Percentiles rank a stretch among this genome's conserved stretches.
Evolutionary conservation across 2,797 vertebrate species (phyloP).

Genomic region (Eleutherodactylus coqui): DNA sequence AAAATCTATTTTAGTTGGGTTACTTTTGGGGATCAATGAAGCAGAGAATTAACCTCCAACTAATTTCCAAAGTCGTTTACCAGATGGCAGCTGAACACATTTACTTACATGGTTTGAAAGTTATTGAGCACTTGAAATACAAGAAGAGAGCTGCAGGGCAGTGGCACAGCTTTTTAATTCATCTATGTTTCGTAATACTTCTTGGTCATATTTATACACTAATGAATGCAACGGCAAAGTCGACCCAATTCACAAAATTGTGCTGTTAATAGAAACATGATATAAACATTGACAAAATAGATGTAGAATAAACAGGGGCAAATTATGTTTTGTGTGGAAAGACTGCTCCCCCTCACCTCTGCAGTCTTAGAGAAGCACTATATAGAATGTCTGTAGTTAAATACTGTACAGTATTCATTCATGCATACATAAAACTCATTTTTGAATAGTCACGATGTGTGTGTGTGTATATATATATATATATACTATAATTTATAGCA

Average conservation of each 20-base stretch:
- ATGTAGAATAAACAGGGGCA: background rate
- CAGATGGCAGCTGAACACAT: conserved; percentile 67
- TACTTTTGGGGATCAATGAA: conserved; percentile 74
- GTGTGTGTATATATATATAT: no score
- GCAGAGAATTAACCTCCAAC: conserved; percentile 80
- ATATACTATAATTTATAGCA: no score
- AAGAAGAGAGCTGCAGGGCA: conserved; percentile 58
- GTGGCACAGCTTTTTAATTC: conserved; percentile 50
- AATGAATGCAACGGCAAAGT: conserved; percentile 16
- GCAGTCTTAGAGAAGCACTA: background rate
- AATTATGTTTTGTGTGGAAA: background rate
- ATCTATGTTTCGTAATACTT: conserved; percentile 13
- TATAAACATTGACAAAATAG: background rate
- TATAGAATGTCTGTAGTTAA: background rate
- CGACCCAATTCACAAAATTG: background rate
- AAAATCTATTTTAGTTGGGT: conserved; percentile 78
- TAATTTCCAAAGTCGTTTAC: conserved; percentile 78
- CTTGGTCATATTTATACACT: conserved; percentile 32
- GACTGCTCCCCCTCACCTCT: no score
- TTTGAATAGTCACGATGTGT: no score
- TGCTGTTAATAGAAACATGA: conserved; percentile 17
- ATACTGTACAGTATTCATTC: no score
- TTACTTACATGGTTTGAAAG: conserved; percentile 65
- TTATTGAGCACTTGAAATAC: conserved; percentile 68
- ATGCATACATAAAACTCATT: no score